phyloP scores from a whole-genome alignment of 2,888 invertebrate species.

The Platynereis dumerilii region DNA sequence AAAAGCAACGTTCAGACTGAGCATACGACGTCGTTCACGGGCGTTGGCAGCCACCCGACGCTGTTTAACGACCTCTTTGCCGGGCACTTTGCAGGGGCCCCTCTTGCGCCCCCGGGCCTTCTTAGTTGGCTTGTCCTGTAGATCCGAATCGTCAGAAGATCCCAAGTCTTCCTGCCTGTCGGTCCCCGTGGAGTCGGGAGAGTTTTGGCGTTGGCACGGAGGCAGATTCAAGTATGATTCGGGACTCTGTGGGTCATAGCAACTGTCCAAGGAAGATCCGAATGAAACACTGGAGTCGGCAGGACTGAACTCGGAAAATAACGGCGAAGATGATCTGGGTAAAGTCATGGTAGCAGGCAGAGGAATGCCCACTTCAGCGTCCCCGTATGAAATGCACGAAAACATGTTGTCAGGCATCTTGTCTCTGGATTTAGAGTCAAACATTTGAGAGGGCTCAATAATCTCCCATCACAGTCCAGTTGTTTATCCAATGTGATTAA shows the following conservation, averaged over 20 bases:
- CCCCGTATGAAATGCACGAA: too few relatives aligned
- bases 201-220: too few relatives aligned
- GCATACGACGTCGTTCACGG: constrained; percentile 89
- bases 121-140: background rate
- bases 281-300: background rate
- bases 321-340: constrained; percentile 3
- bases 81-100: constrained; percentile 15
- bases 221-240: too few relatives aligned
- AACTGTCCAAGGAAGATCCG: background rate
- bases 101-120: constrained; percentile 18
- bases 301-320: background rate
- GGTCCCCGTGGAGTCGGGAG: too few relatives aligned
- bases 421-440: too few relatives aligned
- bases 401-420: too few relatives aligned
- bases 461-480: too few relatives aligned
- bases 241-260: too few relatives aligned
- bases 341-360: constrained; percentile 17
- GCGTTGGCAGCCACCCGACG: constrained; percentile 91
- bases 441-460: too few relatives aligned
- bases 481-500: too few relatives aligned
- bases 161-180: too few relatives aligned
- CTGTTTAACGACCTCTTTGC: constrained; percentile 33
- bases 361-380: constrained; percentile 5
- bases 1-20: constrained; percentile 91
- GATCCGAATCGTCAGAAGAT: too few relatives aligned